A percentile compares a stretch with the other conserved stretches of the same genome.
These are phyloP conservation scores for Sinelater perroti DNA, from an alignment of 2,888 invertebrate species.

Conservation along the genomic window DNA sequence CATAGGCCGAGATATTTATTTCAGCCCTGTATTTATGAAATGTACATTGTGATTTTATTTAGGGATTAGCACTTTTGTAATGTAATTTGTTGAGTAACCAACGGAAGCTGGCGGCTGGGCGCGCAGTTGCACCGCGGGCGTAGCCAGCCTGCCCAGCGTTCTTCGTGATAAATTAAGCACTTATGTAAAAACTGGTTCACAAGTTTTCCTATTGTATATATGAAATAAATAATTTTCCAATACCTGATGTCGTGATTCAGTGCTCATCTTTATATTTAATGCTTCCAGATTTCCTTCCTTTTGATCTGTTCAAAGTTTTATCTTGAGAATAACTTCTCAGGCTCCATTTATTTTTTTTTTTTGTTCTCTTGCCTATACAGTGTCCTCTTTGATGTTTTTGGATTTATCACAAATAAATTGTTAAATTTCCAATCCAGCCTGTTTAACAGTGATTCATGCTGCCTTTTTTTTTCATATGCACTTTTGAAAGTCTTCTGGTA, in stretches of 20 bases:
- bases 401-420: too few relatives aligned
- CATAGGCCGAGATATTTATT: too few relatives aligned
- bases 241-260: slow-evolving; percentile 6
- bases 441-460: too few relatives aligned
- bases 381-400: too few relatives aligned
- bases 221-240: slow-evolving; percentile 39
- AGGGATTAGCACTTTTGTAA: slow-evolving; percentile 20
- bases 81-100: slow-evolving; percentile 21
- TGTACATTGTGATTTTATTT: slow-evolving; percentile 24
- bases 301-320: too few relatives aligned
- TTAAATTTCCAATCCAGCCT: too few relatives aligned
- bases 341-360: too few relatives aligned
- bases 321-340: too few relatives aligned
- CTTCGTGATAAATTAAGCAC: slow-evolving; percentile 34
- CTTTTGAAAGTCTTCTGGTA: too few relatives aligned
- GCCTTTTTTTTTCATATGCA: too few relatives aligned
- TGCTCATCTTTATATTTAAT: neutral
- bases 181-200: slow-evolving; percentile 32
- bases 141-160: slow-evolving; percentile 1
- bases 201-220: slow-evolving; percentile 38
- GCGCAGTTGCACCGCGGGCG: neutral
- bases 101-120: slow-evolving; percentile 6
- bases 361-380: too few relatives aligned
- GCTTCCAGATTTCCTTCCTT: too few relatives aligned
- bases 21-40: neutral